These are phyloP conservation scores for Dorcus parallelipipedus DNA, from an alignment of 2,888 invertebrate species.

Conservation along the genomic window DNA sequence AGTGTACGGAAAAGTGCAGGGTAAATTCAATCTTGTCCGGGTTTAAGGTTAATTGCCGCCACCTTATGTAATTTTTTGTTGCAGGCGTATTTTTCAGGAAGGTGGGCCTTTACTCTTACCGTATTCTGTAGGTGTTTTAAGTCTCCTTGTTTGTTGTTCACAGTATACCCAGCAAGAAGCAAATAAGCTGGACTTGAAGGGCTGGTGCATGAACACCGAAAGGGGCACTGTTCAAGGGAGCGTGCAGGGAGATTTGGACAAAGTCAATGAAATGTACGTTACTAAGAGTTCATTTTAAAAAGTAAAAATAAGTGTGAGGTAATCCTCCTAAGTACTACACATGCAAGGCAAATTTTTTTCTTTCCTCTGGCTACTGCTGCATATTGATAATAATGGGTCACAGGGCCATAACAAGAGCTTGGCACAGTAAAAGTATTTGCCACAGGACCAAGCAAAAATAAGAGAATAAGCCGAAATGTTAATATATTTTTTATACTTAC, in stretches of 20 bases:
- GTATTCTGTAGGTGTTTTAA: not conserved
- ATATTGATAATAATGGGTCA: no score
- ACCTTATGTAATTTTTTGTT: conserved; percentile 20
- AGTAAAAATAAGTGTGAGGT: no score
- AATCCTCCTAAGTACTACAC: not conserved
- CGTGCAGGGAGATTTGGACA: conserved; percentile 59
- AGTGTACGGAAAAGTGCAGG: conserved; percentile 61
- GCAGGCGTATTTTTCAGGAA: conserved; percentile 61
- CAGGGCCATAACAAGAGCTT: no score
- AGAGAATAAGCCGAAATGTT: no score
- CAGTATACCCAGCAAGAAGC: conserved; percentile 67
- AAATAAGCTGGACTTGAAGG: conserved; percentile 59
- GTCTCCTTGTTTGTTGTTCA: conserved; percentile 20
- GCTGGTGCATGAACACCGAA: conserved; percentile 72
- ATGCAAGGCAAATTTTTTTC: not conserved
- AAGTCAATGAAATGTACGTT: conserved; percentile 63
- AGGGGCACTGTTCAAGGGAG: conserved; percentile 65
- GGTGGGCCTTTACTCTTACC: conserved; percentile 38
- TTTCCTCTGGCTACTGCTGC: no score
- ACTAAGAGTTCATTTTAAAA: not conserved
- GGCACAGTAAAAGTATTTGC: no score
- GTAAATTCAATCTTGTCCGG: conserved; percentile 42
- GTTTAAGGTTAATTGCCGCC: not conserved
- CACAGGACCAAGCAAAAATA: no score
- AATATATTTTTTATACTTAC: no score